Evolutionary conservation across 1,140 invertebrate species (phyloP).

Genomic region (Temnothorax nylanderi): DNA sequence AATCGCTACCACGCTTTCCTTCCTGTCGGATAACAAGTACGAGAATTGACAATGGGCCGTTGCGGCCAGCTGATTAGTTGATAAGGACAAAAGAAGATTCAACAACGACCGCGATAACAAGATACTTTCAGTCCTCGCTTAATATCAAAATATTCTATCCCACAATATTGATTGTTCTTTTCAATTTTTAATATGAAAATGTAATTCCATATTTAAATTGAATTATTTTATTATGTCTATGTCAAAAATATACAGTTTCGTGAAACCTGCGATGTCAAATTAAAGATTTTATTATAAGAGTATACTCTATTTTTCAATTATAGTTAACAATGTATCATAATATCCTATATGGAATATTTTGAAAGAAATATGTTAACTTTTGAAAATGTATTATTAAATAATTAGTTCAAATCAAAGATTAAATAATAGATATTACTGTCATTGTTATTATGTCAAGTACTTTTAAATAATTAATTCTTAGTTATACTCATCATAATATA

Average conservation of each 20-base stretch:
- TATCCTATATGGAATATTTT: neutral
- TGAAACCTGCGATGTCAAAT: neutral
- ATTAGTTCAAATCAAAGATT: neutral
- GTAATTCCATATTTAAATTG: neutral
- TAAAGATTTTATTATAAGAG: neutral
- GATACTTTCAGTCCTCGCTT: neutral
- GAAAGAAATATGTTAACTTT: neutral
- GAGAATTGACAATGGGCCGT: constrained; percentile 64
- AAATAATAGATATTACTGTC: neutral
- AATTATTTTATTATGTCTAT: neutral
- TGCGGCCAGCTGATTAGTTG: constrained; percentile 62
- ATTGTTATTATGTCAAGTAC: neutral
- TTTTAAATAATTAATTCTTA: neutral
- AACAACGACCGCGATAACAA: constrained; percentile 45
- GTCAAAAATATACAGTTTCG: neutral
- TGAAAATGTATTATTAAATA: neutral
- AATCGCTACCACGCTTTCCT: constrained; percentile 74
- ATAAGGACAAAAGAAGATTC: constrained; percentile 56
- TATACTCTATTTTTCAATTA: too few species aligned
- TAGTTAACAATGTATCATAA: neutral
- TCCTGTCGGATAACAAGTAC: constrained; percentile 70
- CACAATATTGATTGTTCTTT: neutral
- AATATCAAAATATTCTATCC: constrained; percentile 29
- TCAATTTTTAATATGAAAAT: neutral
- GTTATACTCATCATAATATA: too few species aligned